Base-by-base conservation (phyloP, 2,888 invertebrate genomes). In the Taphrorychus bicolor region DNA sequence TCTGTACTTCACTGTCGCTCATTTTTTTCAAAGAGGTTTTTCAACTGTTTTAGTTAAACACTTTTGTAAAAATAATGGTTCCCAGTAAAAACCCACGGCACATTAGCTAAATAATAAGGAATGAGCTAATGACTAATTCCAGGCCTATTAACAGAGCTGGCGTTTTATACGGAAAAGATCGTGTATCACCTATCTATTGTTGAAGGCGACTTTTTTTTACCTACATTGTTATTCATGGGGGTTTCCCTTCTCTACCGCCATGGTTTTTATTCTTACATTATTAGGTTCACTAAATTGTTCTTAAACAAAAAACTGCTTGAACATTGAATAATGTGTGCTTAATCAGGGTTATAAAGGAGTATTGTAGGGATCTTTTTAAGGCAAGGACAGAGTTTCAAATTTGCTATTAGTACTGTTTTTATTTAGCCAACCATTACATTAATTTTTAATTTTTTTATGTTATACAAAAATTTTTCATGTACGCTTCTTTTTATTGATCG, bases 1-100 rank as follows among this genome's bases (percentile, higher is more conserved):
- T 74, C 65, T 84, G 80, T 52, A 84, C 79, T 63, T 72, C 45
- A 45, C 17, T 17, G 2, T 45, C 45, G 16, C 5, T 17, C 45
- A 45, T 45, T 32, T 32, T 32, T 32, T 11, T 9, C 7, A 32
- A 7, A 32, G 9, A 9, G 7, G 11, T 32, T 32, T 9, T 32
- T 11, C 32, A 11, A 1, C 32, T 32, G n/a, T n/a, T n/a, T n/a
- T n/a, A n/a, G n/a, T n/a, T n/a, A n/a, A n/a, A 32, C 32, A 32
- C 2, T 32, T 9, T 32, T 32, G 1, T 32, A 32, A 32, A 32
- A 32, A 32, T 32, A 9, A 32, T 7, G 11, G 7, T 32, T 32
- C 11, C 11, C 32, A 7, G 32, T 2, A 7, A 32, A 32, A 32
- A n/a, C n/a, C n/a, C n/a, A n/a, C n/a, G n/a, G 32, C 32, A 1